Conservation (phyloP, 2,113 vertebrate species). For the Pygoscelis antarcticus region DNA sequence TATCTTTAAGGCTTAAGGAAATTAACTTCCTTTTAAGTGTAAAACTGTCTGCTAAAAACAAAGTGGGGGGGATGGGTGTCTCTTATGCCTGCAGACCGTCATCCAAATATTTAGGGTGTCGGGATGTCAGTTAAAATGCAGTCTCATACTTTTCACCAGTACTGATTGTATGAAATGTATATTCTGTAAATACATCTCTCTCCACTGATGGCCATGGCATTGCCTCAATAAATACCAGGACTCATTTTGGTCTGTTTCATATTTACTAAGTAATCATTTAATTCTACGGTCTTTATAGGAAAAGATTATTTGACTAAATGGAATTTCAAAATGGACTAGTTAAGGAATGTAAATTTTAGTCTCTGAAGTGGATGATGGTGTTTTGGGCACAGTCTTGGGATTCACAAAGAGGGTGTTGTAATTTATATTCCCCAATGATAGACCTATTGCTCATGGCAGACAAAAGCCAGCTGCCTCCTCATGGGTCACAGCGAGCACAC, state of each 20-base stretch:
- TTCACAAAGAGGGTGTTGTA: background rate
- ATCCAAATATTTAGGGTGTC: background rate
- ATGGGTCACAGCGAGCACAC: background rate
- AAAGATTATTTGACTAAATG: background rate
- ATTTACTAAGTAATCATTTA: background rate
- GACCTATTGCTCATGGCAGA: conserved; percentile 11
- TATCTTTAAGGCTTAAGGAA: background rate
- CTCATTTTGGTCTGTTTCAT: background rate
- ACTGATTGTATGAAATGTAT: background rate
- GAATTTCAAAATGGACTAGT: background rate
- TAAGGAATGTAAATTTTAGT: background rate
- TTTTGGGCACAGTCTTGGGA: background rate
- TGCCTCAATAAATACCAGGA: background rate
- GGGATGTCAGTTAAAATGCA: background rate
- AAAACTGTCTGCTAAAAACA: background rate
- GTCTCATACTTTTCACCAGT: background rate
- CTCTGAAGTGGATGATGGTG: background rate
- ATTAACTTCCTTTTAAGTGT: background rate
- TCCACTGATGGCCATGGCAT: background rate
- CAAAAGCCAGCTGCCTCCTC: conserved; percentile 21
- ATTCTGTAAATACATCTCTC: background rate
- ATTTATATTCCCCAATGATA: background rate
- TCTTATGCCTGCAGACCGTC: rapidly evolving
- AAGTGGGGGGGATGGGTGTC: background rate
- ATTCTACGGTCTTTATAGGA: background rate